Evolutionary conservation across 2,113 vertebrate genomes (phyloP).

Genomic region (Thamnaconus septentrionalis): DNA sequence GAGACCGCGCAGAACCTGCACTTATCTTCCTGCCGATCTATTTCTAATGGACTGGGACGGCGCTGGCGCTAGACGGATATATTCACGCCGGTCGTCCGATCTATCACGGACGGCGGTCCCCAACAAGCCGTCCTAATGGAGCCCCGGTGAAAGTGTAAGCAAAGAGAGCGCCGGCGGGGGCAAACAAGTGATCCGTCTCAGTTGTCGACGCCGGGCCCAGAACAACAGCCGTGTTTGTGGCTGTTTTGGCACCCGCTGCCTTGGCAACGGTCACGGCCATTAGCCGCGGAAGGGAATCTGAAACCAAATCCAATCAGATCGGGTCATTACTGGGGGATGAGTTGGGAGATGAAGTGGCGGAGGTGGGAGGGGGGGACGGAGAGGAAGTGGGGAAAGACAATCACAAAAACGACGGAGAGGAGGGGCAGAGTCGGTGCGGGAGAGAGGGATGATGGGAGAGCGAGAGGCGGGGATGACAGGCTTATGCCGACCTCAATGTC

Average conservation of each 20-base stretch:
- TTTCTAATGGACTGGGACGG: conserved; percentile 16
- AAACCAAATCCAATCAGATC: conserved; percentile 72
- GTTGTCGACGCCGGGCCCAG: neutral
- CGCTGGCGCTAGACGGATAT: conserved; percentile 13
- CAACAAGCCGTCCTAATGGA: conserved; percentile 38
- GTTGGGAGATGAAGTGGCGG: conserved; percentile 38
- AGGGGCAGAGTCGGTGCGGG: neutral
- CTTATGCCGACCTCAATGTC: conserved; percentile 50
- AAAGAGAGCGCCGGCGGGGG: conserved; percentile 32
- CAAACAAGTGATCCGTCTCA: conserved; percentile 50
- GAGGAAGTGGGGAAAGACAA: neutral
- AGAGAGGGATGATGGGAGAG: conserved; percentile 15
- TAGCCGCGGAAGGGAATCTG: conserved; percentile 58
- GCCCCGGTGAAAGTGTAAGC: conserved; percentile 37
- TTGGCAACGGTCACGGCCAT: conserved; percentile 61
- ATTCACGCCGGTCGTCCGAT: conserved; percentile 22
- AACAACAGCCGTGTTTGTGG: conserved; percentile 46
- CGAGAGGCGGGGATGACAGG: conserved; percentile 33
- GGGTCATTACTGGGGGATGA: conserved; percentile 61
- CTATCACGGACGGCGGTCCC: conserved; percentile 23
- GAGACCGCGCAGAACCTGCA: conserved; percentile 24
- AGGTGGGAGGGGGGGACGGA: neutral
- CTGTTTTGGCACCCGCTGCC: conserved; percentile 58
- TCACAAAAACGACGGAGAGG: neutral
- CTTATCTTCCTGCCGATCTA: conserved; percentile 12